Percentiles rank a stretch among this genome's conserved stretches.
Conservation (phyloP, 2,113 vertebrate species). For the Neotoma lepida region DNA sequence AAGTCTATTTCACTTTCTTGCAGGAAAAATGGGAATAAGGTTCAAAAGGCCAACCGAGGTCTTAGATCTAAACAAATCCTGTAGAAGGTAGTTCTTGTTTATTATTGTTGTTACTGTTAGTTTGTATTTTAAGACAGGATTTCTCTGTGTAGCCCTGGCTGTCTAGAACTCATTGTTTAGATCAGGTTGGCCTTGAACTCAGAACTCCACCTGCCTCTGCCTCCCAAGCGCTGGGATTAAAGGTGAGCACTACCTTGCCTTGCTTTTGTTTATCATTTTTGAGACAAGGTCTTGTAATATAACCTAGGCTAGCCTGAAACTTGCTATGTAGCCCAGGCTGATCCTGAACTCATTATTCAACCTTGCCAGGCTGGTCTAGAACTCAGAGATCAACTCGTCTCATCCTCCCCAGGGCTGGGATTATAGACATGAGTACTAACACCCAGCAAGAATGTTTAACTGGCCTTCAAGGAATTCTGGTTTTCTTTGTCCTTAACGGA, state of each 20-base stretch:
- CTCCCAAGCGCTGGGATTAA: neutral
- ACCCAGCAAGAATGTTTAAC: neutral
- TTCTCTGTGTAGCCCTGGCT: neutral
- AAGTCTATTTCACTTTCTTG: neutral
- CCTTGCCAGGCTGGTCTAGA: neutral
- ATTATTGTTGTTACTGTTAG: neutral
- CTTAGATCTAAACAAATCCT: neutral
- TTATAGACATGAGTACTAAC: neutral
- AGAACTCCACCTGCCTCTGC: neutral
- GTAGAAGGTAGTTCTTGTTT: neutral
- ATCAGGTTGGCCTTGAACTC: neutral
- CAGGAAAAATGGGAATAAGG: neutral
- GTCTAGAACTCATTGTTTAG: neutral
- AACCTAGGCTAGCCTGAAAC: neutral
- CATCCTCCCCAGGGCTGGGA: neutral
- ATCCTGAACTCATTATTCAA: neutral
- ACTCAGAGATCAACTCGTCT: neutral
- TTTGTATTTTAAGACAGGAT: neutral
- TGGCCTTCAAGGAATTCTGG: neutral
- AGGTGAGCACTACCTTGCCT: neutral
- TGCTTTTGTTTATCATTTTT: neutral
- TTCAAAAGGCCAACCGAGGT: neutral
- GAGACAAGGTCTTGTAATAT: neutral
- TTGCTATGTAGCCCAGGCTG: neutral
- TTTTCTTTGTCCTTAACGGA: neutral